Conservation (phyloP, 2,888 invertebrate genomes). For the Ophioninae sp. region DNA sequence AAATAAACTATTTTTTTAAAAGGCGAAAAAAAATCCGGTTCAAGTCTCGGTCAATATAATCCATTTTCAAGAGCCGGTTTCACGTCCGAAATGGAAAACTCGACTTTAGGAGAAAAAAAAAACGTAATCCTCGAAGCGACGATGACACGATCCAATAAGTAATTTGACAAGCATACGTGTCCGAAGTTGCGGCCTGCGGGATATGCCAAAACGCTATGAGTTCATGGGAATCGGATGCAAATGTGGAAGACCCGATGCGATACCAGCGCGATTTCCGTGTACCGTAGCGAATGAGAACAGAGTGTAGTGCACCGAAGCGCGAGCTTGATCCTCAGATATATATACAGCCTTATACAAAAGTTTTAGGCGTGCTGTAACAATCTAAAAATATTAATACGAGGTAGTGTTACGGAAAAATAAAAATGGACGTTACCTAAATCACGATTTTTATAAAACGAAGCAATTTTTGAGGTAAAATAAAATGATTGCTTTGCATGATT, state of each 20-base stretch:
- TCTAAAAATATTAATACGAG: too few species aligned
- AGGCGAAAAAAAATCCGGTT: too few species aligned
- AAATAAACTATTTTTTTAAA: too few species aligned
- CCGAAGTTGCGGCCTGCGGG: constrained; percentile 15
- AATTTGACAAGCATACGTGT: constrained; percentile 9
- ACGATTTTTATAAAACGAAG: too few species aligned
- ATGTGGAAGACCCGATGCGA: constrained; percentile 40
- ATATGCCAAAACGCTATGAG: constrained; percentile 3
- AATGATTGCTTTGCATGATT: too few species aligned
- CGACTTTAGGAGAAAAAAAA: neutral
- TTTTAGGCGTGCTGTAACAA: too few species aligned
- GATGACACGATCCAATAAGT: neutral
- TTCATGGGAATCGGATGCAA: constrained; percentile 53
- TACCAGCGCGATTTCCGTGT: constrained; percentile 10
- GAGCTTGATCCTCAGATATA: constrained; percentile 36
- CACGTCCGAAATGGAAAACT: neutral
- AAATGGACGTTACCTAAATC: too few species aligned
- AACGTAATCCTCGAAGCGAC: neutral
- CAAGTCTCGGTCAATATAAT: too few species aligned
- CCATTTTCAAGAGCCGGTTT: too few species aligned
- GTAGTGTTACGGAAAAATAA: too few species aligned
- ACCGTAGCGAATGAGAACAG: constrained; percentile 50
- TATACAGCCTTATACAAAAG: neutral
- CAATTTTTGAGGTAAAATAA: too few species aligned
- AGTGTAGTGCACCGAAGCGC: constrained; percentile 31